These are phyloP conservation scores for Leptoteleia sp. DNA, from an alignment of 1,140 invertebrate genomes.

Conservation along the genomic window DNA sequence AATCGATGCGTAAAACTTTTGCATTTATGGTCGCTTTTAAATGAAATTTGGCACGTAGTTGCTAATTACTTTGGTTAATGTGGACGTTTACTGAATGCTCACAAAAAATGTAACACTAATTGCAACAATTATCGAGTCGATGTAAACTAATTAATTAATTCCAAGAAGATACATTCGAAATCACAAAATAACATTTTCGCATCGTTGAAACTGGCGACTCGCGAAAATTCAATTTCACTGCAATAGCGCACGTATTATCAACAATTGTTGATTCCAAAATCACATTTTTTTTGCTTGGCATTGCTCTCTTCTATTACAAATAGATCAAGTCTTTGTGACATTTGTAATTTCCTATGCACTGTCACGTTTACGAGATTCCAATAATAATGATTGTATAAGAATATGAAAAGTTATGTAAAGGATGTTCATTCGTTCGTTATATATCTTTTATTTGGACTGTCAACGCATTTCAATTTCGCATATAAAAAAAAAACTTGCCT, in stretches of 20 bases:
- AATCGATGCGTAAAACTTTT: slow-evolving; percentile 2
- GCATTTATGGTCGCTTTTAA: slow-evolving; percentile 10
- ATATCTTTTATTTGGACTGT: slow-evolving; percentile 5
- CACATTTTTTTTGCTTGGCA: slow-evolving; percentile 19
- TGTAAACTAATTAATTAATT: slow-evolving; percentile 2
- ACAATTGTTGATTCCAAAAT: slow-evolving; percentile 8
- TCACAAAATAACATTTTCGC: slow-evolving; percentile 4
- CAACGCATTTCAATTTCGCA: slow-evolving; percentile 1
- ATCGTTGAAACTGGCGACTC: neutral
- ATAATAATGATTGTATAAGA: slow-evolving; percentile 25
- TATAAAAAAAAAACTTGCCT: slow-evolving; percentile 10
- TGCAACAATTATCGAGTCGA: slow-evolving; percentile 4
- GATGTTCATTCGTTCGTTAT: slow-evolving; percentile 13
- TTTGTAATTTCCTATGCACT: slow-evolving; percentile 2
- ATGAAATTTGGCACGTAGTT: slow-evolving; percentile 42
- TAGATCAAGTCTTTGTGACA: slow-evolving; percentile 18
- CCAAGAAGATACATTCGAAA: slow-evolving; percentile 4
- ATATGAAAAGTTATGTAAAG: slow-evolving; percentile 31
- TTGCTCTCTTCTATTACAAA: slow-evolving; percentile 21
- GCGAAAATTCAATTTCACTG: neutral
- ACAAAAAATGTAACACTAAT: slow-evolving; percentile 11
- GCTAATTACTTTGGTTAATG: slow-evolving; percentile 7
- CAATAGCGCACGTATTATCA: slow-evolving; percentile 1
- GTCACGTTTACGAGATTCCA: slow-evolving; percentile 28
- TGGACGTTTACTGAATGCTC: slow-evolving; percentile 3